phyloP scores from a whole-genome alignment of 1,140 invertebrate species.

The Zaprionus taronus region DNA sequence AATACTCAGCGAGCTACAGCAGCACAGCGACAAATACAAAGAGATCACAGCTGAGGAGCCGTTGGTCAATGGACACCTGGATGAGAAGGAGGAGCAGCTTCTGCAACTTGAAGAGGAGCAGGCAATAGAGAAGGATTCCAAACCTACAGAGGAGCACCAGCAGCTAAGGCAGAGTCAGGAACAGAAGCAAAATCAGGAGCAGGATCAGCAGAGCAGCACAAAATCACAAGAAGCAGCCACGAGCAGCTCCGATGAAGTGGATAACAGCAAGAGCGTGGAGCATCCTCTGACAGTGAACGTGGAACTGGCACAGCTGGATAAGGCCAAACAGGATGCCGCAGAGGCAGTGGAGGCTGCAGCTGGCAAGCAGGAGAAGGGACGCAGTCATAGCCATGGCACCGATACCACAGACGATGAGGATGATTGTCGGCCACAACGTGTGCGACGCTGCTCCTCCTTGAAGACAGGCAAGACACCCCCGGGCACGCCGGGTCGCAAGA shows the following conservation, averaged over 20 bases:
- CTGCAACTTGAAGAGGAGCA: constrained; percentile 15
- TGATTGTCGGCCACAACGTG: constrained; percentile 87
- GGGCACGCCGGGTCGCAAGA: constrained; percentile 94
- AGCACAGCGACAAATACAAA: constrained; percentile 55
- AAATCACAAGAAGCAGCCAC: background rate
- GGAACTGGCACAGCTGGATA: constrained; percentile 49
- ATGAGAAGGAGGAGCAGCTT: constrained; percentile 18
- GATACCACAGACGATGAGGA: constrained; percentile 82
- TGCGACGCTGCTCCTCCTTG: constrained; percentile 92
- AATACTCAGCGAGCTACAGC: constrained; percentile 72
- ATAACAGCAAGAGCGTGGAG: constrained; percentile 34
- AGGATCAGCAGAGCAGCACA: constrained; percentile 15
- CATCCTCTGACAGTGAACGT: constrained; percentile 50
- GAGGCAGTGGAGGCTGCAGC: constrained; percentile 1
- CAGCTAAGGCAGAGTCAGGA: background rate
- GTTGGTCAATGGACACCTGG: constrained; percentile 49
- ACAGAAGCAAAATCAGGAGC: background rate
- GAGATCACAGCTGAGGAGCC: constrained; percentile 6
- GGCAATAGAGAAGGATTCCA: background rate
- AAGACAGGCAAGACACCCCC: constrained; percentile 96
- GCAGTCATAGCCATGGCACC: constrained; percentile 54
- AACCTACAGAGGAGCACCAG: background rate
- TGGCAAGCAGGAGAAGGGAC: constrained; percentile 18
- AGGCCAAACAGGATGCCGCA: constrained; percentile 51
- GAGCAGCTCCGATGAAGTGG: constrained; percentile 41